These are phyloP conservation scores for Phoronis australis DNA, from an alignment of 2,888 invertebrate species.

Conservation along the genomic window DNA sequence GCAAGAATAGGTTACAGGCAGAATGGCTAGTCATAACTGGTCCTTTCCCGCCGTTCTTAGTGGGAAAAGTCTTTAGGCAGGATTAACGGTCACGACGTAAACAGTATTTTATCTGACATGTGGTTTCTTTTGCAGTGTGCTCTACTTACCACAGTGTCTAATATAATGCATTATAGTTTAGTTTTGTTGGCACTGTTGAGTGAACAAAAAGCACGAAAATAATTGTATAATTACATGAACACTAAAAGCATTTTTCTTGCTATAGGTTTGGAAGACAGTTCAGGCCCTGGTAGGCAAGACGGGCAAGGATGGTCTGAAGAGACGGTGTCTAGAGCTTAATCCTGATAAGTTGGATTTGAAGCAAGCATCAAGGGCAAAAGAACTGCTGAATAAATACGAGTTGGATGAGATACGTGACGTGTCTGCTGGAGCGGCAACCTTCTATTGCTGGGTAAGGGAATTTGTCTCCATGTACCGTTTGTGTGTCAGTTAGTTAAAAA, in stretches of 20 bases:
- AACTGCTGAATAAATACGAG: conserved; percentile 24
- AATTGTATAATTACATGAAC: too few species aligned
- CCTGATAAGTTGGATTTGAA: conserved; percentile 27
- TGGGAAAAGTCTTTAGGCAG: too few species aligned
- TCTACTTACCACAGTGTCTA: too few species aligned
- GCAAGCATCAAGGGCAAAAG: conserved; percentile 28
- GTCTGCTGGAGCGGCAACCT: conserved; percentile 46
- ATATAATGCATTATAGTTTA: too few species aligned
- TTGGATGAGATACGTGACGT: conserved; percentile 38
- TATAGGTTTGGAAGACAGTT: conserved; percentile 42
- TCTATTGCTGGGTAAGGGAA: conserved; percentile 41
- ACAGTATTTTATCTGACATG: too few species aligned
- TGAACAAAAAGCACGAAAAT: too few species aligned
- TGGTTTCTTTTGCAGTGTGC: too few species aligned
- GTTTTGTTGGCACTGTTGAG: too few species aligned
- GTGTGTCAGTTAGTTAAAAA: background rate
- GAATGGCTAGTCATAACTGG: too few species aligned
- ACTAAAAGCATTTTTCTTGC: background rate
- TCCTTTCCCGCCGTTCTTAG: too few species aligned
- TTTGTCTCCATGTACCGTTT: background rate
- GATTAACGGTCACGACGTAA: too few species aligned
- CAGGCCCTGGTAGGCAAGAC: conserved; percentile 41
- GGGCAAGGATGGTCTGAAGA: conserved; percentile 41
- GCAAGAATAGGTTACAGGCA: too few species aligned
- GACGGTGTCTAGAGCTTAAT: conserved; percentile 34